Evolutionary conservation across 2,888 invertebrate species (phyloP), one percentile per base, ranked within the genome.

Genomic region (Megamerina dolium): DNA sequence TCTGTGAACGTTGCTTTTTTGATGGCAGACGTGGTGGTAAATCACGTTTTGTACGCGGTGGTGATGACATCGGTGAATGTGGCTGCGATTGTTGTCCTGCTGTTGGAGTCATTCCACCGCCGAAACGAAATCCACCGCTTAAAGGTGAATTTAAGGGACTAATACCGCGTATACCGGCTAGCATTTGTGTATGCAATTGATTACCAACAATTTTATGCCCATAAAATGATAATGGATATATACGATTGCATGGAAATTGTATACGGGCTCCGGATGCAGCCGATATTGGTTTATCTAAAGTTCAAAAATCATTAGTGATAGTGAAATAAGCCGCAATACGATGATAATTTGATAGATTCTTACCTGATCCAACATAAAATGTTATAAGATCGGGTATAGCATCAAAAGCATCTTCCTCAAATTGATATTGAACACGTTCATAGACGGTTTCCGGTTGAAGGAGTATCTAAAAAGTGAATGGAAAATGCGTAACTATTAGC

Each of bases 351-450:
- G n/a, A n/a, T n/a, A n/a, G n/a, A n/a, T 23, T 8, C 23, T 85
- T 85, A 38, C 87, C 88, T 34, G 89, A 90, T 2, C 90, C 89
- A 18, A 94, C 91, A 67, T 95, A 94, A 53, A 85, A 92, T 5
- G 92, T 92, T 50, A 95, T 91, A 43, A 96, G 78, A 69, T 93
- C 92, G 1, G 92, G 87, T 16, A 95, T 89, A 3, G 91, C 91
- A 63, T 90, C 90, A 63, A 92, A 95, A 1, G 88, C 84, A 65
- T 92, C 90, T 61, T 92, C 92, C 70, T 95, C 95, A 66, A 95
- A 92, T 63, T 91, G 89, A 68, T 87, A 95, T 65, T 93, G 90
- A 21, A 91, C 84, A 55, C 87, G 77, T 70, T 93, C 91, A 69
- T 93, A 93, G 5, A 92, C 90, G 0, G 92, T 92, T 59, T 91